Evolutionary conservation across 2,888 invertebrate genomes (phyloP).

Genomic region (Perizoma flavofasciatum): DNA sequence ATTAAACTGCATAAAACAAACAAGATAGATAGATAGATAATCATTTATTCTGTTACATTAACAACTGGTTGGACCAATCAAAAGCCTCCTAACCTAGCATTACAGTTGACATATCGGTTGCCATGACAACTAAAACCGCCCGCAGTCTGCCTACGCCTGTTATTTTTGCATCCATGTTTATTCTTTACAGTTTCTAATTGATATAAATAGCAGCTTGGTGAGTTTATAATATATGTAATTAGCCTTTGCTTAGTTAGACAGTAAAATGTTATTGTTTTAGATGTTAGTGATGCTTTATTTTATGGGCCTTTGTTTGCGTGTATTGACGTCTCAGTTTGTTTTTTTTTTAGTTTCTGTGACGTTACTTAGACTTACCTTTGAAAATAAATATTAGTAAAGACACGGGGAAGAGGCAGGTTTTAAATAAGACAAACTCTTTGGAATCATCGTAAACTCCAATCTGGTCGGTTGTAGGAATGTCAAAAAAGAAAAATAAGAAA

Average conservation of each 20-base stretch:
- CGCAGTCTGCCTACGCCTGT: neutral
- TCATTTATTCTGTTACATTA: too few relatives aligned
- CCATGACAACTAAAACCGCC: conserved; percentile 17
- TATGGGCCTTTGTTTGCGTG: conserved; percentile 11
- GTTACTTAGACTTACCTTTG: too few relatives aligned
- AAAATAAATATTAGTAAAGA: too few relatives aligned
- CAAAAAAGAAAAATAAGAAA: too few relatives aligned
- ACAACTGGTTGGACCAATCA: neutral
- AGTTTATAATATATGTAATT: conserved; percentile 5
- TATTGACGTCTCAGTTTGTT: too few relatives aligned
- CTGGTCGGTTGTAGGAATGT: too few relatives aligned
- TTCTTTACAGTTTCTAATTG: conserved; percentile 11
- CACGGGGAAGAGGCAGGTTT: too few relatives aligned
- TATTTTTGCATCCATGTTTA: conserved; percentile 3
- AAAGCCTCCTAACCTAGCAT: neutral
- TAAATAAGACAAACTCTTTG: too few relatives aligned
- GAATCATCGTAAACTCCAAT: too few relatives aligned
- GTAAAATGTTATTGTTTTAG: conserved; percentile 9
- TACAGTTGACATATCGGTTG: conserved; percentile 21
- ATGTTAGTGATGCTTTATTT: neutral
- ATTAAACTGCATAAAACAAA: too few relatives aligned
- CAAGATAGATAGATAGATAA: too few relatives aligned
- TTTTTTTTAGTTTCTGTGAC: too few relatives aligned
- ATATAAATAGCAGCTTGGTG: conserved; percentile 13
- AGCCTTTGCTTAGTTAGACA: conserved; percentile 10